Evolutionary conservation across 1,140 invertebrate genomes (phyloP), one percentile per base, ranked within the genome.

Genomic region (Pseudomyrmex concolor): DNA sequence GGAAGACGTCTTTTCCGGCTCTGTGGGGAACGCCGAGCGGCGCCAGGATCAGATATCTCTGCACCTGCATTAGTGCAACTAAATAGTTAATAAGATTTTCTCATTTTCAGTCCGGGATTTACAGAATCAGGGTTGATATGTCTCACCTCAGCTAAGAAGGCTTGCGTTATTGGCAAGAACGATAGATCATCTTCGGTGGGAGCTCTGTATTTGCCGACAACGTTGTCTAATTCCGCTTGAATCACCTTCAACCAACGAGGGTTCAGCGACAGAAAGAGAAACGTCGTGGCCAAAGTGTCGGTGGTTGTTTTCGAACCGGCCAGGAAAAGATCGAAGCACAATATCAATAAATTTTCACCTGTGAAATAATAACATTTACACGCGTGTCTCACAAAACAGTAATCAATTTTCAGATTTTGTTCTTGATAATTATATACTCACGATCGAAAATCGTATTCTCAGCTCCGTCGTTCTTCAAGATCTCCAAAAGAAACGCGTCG

Each of bases 271-370:
- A 98, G 92, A 84, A 96, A 95, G 0, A 97, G 94, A 25, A 97
- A 92, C 17, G 95, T 93, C 87, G 95, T 96, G 0, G 95, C 94
- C 7, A 96, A 90, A 0, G 96, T 96, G 84, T 96, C 96, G 63
- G 95, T 95, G 0, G 96, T 96, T 0, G 97, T 97, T 89, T 97
- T 96, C 3, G 96, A 95, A 7, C 96, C 96, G 70, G 96, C 96
- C 90, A 97, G 94, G 50, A 97, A 95, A 57, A 97, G 93, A 90
- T 97, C 97, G 77, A 96, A 87, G 84, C 96, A 96, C 1, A 97
- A 89, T 0, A 96, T 94, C 70, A 96, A 89, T 10, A 97, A 91
- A 91, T 96, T 96, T 92, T 97, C 95, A 57, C 96, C 96, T 95
- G 89, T 7, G 2, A 83, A 90, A 93, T 80, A 8, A 8, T 1